Conservation (phyloP, 2,888 invertebrate genomes). For the Philonicus albiceps region DNA sequence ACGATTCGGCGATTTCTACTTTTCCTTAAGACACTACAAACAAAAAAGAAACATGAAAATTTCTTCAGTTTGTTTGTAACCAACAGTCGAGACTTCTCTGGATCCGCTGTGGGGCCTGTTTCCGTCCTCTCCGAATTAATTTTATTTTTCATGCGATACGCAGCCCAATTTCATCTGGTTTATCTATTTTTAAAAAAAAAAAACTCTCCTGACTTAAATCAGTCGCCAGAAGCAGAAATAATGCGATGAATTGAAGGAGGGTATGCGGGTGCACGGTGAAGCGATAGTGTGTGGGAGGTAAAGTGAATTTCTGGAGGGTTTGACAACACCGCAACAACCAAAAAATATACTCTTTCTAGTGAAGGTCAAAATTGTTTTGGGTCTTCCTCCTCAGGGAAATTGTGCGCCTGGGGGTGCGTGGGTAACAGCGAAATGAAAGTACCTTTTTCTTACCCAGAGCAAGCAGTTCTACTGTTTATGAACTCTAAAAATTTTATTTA, state of each 20-base stretch:
- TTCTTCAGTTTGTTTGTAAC: not conserved
- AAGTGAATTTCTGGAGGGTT: not conserved
- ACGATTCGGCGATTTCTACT: not conserved
- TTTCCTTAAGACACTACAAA: not conserved
- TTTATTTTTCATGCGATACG: not conserved
- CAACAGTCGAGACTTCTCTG: not conserved
- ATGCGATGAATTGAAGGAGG: not conserved
- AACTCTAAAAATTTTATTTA: not conserved
- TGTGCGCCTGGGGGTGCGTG: not conserved
- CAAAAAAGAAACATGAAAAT: not conserved
- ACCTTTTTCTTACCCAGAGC: not conserved
- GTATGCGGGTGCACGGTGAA: not conserved
- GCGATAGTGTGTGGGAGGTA: not conserved
- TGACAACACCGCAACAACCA: not conserved
- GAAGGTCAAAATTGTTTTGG: not conserved
- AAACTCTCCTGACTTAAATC: not conserved
- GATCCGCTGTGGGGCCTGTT: not conserved
- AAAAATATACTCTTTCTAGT: not conserved
- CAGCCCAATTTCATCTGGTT: not conserved
- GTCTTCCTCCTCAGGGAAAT: not conserved
- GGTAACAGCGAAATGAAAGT: not conserved
- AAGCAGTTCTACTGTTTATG: not conserved
- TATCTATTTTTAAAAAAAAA: not conserved
- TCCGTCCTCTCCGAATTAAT: not conserved
- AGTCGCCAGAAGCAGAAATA: not conserved